Evolutionary conservation across 2,113 vertebrate genomes (phyloP).

Genomic region (Hypocryptadius cinnamomeus): DNA sequence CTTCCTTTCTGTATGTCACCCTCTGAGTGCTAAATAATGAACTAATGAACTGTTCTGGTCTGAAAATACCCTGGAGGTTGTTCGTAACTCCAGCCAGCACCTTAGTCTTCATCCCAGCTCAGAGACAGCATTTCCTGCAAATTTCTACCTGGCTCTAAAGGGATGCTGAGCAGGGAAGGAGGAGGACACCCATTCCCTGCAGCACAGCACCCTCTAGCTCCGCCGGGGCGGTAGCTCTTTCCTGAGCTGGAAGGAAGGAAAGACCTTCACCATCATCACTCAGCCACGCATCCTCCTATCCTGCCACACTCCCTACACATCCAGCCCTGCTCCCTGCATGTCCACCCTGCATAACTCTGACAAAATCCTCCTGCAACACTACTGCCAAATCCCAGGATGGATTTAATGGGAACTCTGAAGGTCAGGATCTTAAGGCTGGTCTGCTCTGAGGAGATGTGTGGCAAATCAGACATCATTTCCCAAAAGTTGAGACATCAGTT

Average conservation of each 20-base stretch:
- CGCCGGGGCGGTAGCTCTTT: neutral
- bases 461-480: neutral
- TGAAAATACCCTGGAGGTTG: neutral
- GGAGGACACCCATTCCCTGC: slow-evolving; percentile 39
- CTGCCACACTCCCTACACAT: neutral
- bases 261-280: neutral
- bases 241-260: neutral
- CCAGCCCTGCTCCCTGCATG: neutral
- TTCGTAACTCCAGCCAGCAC: neutral
- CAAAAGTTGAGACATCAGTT: neutral
- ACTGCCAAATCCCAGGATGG: neutral
- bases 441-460: neutral
- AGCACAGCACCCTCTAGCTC: slow-evolving; percentile 64
- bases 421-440: neutral
- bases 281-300: neutral
- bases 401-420: neutral
- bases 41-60: neutral
- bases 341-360: neutral
- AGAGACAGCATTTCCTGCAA: neutral
- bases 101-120: neutral
- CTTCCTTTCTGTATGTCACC: neutral
- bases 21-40: neutral
- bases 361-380: neutral
- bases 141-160: neutral
- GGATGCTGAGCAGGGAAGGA: neutral